Percentiles rank a stretch among this genome's conserved stretches.
Evolutionary conservation across 2,888 invertebrate genomes (phyloP).

Genomic region (Eristalinus aeneus): DNA sequence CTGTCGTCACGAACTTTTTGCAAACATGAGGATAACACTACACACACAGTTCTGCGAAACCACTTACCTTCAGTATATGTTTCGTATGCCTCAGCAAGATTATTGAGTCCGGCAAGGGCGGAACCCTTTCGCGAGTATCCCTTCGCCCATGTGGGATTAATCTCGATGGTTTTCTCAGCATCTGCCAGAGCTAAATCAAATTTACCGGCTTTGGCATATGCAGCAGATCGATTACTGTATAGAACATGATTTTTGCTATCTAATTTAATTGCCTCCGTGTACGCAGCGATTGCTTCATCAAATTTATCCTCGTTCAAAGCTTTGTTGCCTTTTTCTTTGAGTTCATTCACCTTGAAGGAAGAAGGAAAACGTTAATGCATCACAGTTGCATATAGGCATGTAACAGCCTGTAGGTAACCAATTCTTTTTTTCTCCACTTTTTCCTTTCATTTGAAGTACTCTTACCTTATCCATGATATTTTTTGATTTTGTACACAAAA

Average conservation of each 20-base stretch:
- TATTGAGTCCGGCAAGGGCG: constrained; percentile 89
- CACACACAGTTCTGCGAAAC: neutral
- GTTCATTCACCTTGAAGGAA: constrained; percentile 85
- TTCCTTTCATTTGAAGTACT: constrained; percentile 20
- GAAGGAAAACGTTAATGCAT: constrained; percentile 27
- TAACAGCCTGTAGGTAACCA: constrained; percentile 42
- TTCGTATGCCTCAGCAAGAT: constrained; percentile 87
- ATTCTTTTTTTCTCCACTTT: constrained; percentile 6
- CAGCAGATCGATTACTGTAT: constrained; percentile 95
- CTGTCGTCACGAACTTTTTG: neutral
- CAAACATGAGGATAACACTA: neutral
- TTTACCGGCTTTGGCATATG: constrained; percentile 90
- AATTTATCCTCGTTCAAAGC: constrained; percentile 89
- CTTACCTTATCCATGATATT: constrained; percentile 66
- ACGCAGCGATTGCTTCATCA: constrained; percentile 89
- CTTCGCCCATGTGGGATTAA: constrained; percentile 93
- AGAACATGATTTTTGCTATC: constrained; percentile 93
- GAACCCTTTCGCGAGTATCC: constrained; percentile 95
- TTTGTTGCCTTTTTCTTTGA: constrained; percentile 94
- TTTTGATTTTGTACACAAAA: constrained; percentile 10
- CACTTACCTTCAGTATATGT: constrained; percentile 86
- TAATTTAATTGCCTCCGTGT: constrained; percentile 90
- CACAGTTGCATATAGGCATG: constrained; percentile 26
- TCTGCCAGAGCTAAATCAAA: constrained; percentile 90
- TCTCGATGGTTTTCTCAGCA: constrained; percentile 89